These are phyloP conservation scores for Peromyscus maniculatus DNA, from an alignment of 2,113 vertebrate genomes.

Conservation along the genomic window DNA sequence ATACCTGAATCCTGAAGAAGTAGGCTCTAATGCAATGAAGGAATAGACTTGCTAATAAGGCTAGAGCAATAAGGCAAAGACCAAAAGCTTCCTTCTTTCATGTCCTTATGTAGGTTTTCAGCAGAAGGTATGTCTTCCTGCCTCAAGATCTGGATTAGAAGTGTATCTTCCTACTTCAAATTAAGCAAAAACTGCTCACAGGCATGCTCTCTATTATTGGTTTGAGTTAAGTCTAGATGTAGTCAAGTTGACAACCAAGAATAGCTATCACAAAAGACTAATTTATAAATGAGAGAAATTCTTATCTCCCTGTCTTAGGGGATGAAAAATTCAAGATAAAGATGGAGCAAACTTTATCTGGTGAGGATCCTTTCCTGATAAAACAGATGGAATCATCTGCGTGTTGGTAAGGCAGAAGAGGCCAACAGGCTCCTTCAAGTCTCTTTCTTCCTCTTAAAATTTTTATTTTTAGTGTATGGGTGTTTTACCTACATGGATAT, in stretches of 20 bases:
- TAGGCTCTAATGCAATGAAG: not conserved
- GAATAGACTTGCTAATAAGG: not conserved
- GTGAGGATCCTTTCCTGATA: not conserved
- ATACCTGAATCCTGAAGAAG: not conserved
- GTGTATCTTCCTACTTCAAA: not conserved
- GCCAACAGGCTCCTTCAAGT: not conserved
- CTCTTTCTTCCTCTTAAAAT: not conserved
- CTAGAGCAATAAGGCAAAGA: no score
- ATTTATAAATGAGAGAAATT: not conserved
- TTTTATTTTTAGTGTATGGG: not conserved
- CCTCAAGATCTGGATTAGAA: not conserved
- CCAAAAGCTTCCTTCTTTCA: not conserved
- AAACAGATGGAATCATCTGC: not conserved
- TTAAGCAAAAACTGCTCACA: not conserved
- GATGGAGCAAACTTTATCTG: not conserved
- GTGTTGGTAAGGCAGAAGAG: not conserved
- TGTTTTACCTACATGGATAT: not conserved
- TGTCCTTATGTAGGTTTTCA: not conserved
- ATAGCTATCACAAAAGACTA: not conserved
- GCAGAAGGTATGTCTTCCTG: not conserved
- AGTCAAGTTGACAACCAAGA: not conserved
- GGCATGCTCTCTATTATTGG: not conserved
- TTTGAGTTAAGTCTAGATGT: not conserved
- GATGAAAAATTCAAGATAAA: not conserved
- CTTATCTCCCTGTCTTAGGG: not conserved